A percentile compares a stretch with the other conserved stretches of the same genome.
phyloP scores from a whole-genome alignment of 2,113 vertebrate species.

The Noturus placidus region DNA sequence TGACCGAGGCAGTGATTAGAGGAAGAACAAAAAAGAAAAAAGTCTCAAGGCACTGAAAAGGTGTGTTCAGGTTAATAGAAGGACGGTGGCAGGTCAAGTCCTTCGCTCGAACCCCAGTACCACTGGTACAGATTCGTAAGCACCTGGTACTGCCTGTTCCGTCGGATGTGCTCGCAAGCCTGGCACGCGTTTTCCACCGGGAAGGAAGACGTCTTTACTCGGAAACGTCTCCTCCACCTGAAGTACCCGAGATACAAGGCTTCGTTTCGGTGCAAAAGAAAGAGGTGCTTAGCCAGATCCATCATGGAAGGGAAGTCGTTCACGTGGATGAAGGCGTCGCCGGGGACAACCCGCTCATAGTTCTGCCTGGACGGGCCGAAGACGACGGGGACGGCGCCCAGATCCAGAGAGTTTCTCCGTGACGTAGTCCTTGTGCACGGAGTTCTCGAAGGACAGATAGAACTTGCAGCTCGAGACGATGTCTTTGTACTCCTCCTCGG shows the following conservation, averaged over 20 bases:
- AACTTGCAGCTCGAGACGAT: conserved; percentile 80
- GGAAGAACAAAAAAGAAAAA: not conserved
- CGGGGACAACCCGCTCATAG: conserved; percentile 81
- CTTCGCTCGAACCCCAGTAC: conserved; percentile 75
- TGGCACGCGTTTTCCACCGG: conserved; percentile 78
- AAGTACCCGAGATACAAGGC: conserved; percentile 79
- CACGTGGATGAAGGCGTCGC: conserved; percentile 83
- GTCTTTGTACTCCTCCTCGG: conserved; percentile 37
- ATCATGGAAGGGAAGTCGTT: conserved; percentile 80
- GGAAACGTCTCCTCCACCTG: conserved; percentile 80
- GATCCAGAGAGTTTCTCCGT: conserved; percentile 80
- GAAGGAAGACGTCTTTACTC: conserved; percentile 74
- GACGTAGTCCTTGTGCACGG: conserved; percentile 83
- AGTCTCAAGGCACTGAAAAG: not conserved
- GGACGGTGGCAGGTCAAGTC: not conserved
- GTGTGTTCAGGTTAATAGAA: conserved; percentile 3
- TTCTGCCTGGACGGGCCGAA: conserved; percentile 79
- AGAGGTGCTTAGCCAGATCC: conserved; percentile 77
- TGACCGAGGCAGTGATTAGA: not conserved
- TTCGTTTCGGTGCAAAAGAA: conserved; percentile 76
- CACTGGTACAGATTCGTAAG: conserved; percentile 79
- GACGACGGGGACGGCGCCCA: conserved; percentile 79
- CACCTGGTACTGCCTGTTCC: conserved; percentile 74
- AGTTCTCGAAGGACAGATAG: conserved; percentile 85
- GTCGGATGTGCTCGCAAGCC: conserved; percentile 79